Evolutionary conservation across 2,797 vertebrate genomes (phyloP).

Genomic region (Acipenser transmontanus): DNA sequence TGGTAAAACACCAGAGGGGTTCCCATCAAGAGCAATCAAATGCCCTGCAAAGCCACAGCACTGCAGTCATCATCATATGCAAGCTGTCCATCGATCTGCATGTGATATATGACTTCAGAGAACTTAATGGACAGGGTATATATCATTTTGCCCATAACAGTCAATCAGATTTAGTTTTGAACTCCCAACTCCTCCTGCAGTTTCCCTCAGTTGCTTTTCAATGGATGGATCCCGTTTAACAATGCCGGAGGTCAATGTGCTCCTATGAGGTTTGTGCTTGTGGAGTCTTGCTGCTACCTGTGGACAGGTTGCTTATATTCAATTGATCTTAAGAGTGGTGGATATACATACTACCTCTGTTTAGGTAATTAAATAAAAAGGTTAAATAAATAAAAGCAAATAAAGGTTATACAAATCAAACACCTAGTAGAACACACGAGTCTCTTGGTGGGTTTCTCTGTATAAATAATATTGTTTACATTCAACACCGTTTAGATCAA

Average conservation of each 20-base stretch:
- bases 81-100: background rate
- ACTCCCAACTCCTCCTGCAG: background rate
- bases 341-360: background rate
- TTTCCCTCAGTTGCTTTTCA: background rate
- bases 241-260: background rate
- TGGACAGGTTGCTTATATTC: background rate
- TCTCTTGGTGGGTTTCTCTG: no score
- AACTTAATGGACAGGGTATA: constrained; percentile 1
- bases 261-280: no score
- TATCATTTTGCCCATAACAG: constrained; percentile 4
- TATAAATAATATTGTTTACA: no score
- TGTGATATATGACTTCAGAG: constrained; percentile 9
- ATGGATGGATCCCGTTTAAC: background rate
- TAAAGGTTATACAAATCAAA: no score
- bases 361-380: background rate
- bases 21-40: constrained; percentile 1
- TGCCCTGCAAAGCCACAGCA: background rate
- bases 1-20: background rate
- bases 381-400: no score
- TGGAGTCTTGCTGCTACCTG: no score
- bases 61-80: background rate
- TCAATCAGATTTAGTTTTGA: background rate
- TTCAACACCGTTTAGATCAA: no score
- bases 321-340: background rate
- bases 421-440: no score